phyloP scores from a whole-genome alignment of 2,113 vertebrate genomes.

The Pimephales promelas region DNA sequence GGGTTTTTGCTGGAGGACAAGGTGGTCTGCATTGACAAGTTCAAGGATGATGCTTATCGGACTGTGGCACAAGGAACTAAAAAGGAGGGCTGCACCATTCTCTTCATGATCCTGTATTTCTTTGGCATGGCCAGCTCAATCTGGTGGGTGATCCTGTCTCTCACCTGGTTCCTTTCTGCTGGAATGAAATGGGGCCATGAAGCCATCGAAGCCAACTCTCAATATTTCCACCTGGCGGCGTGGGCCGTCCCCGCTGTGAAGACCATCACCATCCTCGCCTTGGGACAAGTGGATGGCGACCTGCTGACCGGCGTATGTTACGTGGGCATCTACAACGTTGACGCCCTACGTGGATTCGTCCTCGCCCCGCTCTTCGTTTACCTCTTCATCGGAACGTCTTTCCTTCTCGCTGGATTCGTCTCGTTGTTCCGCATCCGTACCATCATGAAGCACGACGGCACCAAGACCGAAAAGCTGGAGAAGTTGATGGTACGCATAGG shows the following conservation, averaged over 20 bases:
- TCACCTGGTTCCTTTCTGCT: constrained; percentile 93
- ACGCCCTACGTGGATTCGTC: constrained; percentile 87
- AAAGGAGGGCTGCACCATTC: constrained; percentile 88
- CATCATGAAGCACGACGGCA: constrained; percentile 92
- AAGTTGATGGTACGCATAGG: constrained; percentile 92
- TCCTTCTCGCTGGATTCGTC: constrained; percentile 89
- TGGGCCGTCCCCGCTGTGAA: constrained; percentile 91
- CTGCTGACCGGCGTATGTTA: constrained; percentile 92
- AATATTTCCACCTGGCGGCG: constrained; percentile 91
- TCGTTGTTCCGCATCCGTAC: constrained; percentile 90
- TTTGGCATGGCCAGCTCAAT: constrained; percentile 92
- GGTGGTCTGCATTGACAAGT: constrained; percentile 85
- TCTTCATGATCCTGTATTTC: constrained; percentile 94
- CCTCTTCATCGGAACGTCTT: constrained; percentile 88
- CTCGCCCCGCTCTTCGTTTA: constrained; percentile 88
- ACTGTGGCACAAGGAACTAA: constrained; percentile 91
- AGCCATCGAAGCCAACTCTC: constrained; percentile 87
- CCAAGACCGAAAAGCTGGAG: constrained; percentile 90
- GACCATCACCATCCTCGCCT: constrained; percentile 86
- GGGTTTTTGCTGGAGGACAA: constrained; percentile 88
- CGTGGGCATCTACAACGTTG: constrained; percentile 85
- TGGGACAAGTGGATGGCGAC: constrained; percentile 91
- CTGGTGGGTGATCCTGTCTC: constrained; percentile 94
- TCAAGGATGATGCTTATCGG: constrained; percentile 83
- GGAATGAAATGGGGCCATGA: constrained; percentile 95